Percentiles rank a stretch among this genome's conserved stretches.
phyloP scores from a whole-genome alignment of 2,113 vertebrate genomes.

The Mohoua ochrocephala region DNA sequence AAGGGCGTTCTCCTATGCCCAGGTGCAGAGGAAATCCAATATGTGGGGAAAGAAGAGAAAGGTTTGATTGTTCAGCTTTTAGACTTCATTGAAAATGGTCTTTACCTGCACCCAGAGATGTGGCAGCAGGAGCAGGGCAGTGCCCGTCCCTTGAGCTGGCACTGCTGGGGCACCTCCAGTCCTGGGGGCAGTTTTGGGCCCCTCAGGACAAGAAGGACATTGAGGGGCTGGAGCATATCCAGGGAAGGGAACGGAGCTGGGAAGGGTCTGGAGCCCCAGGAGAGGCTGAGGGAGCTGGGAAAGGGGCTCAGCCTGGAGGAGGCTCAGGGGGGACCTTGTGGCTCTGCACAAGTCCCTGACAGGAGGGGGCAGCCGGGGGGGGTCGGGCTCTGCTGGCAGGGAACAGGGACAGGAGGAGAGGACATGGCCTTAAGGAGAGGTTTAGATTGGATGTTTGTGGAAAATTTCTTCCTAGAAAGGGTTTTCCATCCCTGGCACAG shows the following conservation, averaged over 20 bases:
- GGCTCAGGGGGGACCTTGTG: neutral
- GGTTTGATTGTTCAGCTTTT: neutral
- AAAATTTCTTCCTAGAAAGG: neutral
- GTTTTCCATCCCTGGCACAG: neutral
- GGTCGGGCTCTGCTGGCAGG: neutral
- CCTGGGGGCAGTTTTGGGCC: neutral
- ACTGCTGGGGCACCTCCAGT: no score
- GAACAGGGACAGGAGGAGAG: neutral
- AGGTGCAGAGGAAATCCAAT: rapidly evolving
- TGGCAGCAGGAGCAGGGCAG: neutral
- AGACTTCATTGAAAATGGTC: rapidly evolving
- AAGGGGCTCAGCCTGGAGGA: neutral
- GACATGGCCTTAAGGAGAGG: rapidly evolving
- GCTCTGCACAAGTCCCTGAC: neutral
- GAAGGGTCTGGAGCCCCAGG: neutral
- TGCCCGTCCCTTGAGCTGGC: neutral
- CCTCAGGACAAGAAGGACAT: neutral
- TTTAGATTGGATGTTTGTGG: neutral
- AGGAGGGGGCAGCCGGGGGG: neutral
- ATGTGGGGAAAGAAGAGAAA: neutral
- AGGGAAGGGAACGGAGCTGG: neutral
- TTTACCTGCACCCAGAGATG: neutral
- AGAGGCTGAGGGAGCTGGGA: neutral
- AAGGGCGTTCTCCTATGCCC: neutral
- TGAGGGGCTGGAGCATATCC: rapidly evolving